Evolutionary conservation across 2,113 vertebrate genomes (phyloP), one percentile per base, ranked within the genome.

Genomic region (Megaceryle maxima): DNA sequence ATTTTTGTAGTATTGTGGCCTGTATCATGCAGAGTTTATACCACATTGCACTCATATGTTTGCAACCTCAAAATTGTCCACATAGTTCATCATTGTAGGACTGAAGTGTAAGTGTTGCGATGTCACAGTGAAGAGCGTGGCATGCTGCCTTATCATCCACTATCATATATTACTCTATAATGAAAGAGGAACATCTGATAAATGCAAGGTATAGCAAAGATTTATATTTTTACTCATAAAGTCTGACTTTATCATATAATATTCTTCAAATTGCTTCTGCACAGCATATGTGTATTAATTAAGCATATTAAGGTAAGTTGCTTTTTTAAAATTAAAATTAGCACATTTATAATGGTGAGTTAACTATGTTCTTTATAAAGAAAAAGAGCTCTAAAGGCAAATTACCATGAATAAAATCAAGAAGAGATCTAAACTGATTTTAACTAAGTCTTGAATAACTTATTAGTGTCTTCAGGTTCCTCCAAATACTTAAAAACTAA

Each of bases 401-500:
- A 93, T 91, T 75, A n/a, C 37, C 14, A 10, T 26, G 17, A 84
- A 91, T 93, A 80, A 94, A 90, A 92, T 67, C 67, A 79, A 76
- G 50, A 88, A 85, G 66, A 91, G 69, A 87, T 90, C 79, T 93
- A 57, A 94, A 72, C 67, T 53, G 67, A 79, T 88, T 86, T 91
- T 96, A 96, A 96, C 87, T 75, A 84, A 96, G 59, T 87, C 22
- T 87, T 88, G 50, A 96, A 95, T 97, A 95, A 93, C 62, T 92
- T 83, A 78, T 67, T 95, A 83, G 35, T 80, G 39, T 95, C 75
- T 83, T 83, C 83, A 70, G 64, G 50, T 95, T 97, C 56, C 84
- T 91, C 37, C 25, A 92, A 96, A 77, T 91, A 97, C 92, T 93
- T 87, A 1, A 89, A 96, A 96, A 96, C 67, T 93, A 97, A 92